Percentiles rank a stretch among this genome's conserved stretches.
Evolutionary conservation across 2,113 vertebrate species (phyloP).

Genomic region (Mola mola): DNA sequence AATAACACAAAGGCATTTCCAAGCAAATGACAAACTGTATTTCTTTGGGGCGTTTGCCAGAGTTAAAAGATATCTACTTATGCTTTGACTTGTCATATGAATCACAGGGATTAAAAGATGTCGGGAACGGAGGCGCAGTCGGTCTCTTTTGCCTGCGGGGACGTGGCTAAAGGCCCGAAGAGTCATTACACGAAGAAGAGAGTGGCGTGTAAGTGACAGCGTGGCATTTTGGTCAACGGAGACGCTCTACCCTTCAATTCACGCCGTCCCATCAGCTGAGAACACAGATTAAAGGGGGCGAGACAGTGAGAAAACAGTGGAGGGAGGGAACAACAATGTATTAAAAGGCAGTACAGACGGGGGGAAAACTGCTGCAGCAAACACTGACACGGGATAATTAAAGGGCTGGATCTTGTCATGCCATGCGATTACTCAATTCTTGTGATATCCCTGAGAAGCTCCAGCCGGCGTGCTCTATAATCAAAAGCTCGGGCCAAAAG

Average conservation of each 20-base stretch:
- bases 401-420: conserved; percentile 76
- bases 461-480: conserved; percentile 69
- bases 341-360: conserved; percentile 43
- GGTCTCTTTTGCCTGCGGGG: conserved; percentile 29
- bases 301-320: conserved; percentile 55
- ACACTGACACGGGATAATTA: conserved; percentile 77
- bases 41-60: neutral
- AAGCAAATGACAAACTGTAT: neutral
- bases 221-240: conserved; percentile 66
- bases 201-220: conserved; percentile 61
- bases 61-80: conserved; percentile 15
- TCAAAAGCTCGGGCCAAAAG: conserved; percentile 62
- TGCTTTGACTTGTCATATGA: conserved; percentile 68
- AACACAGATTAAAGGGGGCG: conserved; percentile 76
- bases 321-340: conserved; percentile 38
- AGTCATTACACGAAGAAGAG: conserved; percentile 66
- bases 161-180: conserved; percentile 26
- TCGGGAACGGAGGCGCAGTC: neutral
- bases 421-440: conserved; percentile 75
- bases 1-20: too few relatives aligned
- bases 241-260: conserved; percentile 74
- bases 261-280: conserved; percentile 65
- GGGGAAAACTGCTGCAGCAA: conserved; percentile 31
- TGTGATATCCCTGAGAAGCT: conserved; percentile 75
- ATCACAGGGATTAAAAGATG: conserved; percentile 53